Base-by-base conservation (phyloP, 2,113 vertebrate genomes). In the Mandrillus leucophaeus region DNA sequence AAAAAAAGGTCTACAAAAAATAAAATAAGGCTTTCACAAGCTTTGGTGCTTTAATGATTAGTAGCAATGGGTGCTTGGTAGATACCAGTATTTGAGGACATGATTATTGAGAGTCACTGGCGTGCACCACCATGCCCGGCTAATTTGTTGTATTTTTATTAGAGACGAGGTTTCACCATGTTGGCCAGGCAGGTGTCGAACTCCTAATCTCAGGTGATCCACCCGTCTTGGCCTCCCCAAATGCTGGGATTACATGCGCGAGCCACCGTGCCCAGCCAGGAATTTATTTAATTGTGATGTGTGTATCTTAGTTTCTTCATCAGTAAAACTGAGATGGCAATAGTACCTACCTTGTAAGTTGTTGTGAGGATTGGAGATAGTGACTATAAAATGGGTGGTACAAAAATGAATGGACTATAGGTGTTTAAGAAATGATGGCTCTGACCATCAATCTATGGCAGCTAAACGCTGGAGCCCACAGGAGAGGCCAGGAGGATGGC, bases 381-480 rank as follows among this genome's bases (percentile, higher is more conserved):
- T 88, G 6, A 40, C 38, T 50, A 8, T 73, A 20, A 64, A 66
- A 55, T 61, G 40, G 1, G 11, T 27, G 48, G 12, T 57, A 27
- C 43, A 45, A 61, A 91, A 68, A 35, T 52, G 40, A 50, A 4
- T 68, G 16, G 30, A 5, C 35, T 23, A 0, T 61, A 72, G 55
- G 25, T 48, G 27, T 93, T 43, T 61, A n/a, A 75, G 30, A 90
- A 83, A 18, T 32, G 32, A n/a, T 40, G 23, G 35, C 52, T 95
- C n/a, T 11, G 59, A 25, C 55, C n/a, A 3, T 43, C 78, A 38
- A 5, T 22, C 61, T 8, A 0, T 17, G 25, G 23, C 20, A 40
- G 43, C 75, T n/a, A 17, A 18, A 0, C 0, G 1, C 14, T 4
- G 16, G 68, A 68, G 40, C 52, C 84, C 55, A 20, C 1, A 12